These are phyloP conservation scores for Congeria kusceri DNA, from an alignment of 2,888 invertebrate genomes.

Conservation along the genomic window DNA sequence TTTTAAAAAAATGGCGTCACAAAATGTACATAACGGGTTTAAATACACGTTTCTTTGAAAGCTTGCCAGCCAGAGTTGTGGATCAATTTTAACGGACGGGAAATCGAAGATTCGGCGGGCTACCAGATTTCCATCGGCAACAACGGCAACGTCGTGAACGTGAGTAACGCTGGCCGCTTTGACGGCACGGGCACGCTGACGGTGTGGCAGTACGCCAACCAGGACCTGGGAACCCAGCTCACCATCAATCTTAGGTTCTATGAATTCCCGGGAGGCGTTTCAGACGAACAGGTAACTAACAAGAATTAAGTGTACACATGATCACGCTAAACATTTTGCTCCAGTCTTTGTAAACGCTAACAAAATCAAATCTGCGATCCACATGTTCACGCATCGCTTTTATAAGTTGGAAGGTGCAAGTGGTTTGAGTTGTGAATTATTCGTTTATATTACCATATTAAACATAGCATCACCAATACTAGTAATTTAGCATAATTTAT, in stretches of 20 bases:
- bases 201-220: conserved; percentile 66
- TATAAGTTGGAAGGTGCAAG: too few species aligned
- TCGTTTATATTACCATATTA: too few species aligned
- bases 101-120: conserved; percentile 63
- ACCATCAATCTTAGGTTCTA: conserved; percentile 65
- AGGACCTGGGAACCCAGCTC: conserved; percentile 59
- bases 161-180: conserved; percentile 67
- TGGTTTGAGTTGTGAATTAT: too few species aligned
- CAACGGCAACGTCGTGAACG: conserved; percentile 65
- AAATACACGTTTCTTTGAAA: conserved; percentile 2
- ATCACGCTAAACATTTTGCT: too few species aligned
- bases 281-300: conserved; percentile 58
- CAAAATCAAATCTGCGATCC: too few species aligned
- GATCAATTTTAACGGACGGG: conserved; percentile 61
- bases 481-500: too few species aligned
- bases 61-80: conserved; percentile 66
- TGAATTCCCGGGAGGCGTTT: conserved; percentile 62
- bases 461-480: too few species aligned
- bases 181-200: conserved; percentile 67
- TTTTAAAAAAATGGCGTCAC: too few species aligned
- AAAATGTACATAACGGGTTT: too few species aligned
- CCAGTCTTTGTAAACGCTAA: too few species aligned
- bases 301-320: neutral
- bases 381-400: too few species aligned
- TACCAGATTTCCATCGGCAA: conserved; percentile 65